phyloP scores from a whole-genome alignment of 2,888 invertebrate genomes.

The Lagria hirta region DNA sequence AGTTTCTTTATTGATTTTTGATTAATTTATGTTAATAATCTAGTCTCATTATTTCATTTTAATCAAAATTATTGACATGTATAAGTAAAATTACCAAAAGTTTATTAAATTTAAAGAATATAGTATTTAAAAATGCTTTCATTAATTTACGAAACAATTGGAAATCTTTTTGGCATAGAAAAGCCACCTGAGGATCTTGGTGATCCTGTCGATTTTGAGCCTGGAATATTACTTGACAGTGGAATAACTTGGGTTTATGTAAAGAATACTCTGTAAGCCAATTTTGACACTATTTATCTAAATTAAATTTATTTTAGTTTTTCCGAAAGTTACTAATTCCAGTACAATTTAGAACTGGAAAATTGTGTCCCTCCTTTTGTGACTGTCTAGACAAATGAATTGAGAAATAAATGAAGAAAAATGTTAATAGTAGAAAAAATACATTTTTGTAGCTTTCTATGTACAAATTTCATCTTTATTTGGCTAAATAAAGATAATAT shows the following conservation, averaged over 20 bases:
- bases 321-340: constrained; percentile 21
- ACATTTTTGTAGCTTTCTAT: too few species aligned
- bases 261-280: not conserved
- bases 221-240: constrained; percentile 43
- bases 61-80: too few species aligned
- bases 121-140: constrained; percentile 15
- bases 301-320: constrained; percentile 7
- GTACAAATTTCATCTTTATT: too few species aligned
- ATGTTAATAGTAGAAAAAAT: too few species aligned
- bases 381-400: too few species aligned
- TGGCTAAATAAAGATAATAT: too few species aligned
- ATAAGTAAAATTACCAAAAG: too few species aligned
- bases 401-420: too few species aligned
- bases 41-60: too few species aligned
- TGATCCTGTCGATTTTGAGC: constrained; percentile 45
- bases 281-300: not conserved
- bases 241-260: constrained; percentile 42
- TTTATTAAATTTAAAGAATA: too few species aligned
- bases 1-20: too few species aligned
- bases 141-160: constrained; percentile 37
- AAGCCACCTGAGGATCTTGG: constrained; percentile 32
- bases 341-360: constrained; percentile 6
- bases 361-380: constrained; percentile 16
- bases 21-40: too few species aligned
- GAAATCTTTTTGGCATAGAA: constrained; percentile 38